A percentile compares a stretch with the other conserved stretches of the same genome.
Conservation (phyloP, 2,113 vertebrate species). For the Panthera tigris region DNA sequence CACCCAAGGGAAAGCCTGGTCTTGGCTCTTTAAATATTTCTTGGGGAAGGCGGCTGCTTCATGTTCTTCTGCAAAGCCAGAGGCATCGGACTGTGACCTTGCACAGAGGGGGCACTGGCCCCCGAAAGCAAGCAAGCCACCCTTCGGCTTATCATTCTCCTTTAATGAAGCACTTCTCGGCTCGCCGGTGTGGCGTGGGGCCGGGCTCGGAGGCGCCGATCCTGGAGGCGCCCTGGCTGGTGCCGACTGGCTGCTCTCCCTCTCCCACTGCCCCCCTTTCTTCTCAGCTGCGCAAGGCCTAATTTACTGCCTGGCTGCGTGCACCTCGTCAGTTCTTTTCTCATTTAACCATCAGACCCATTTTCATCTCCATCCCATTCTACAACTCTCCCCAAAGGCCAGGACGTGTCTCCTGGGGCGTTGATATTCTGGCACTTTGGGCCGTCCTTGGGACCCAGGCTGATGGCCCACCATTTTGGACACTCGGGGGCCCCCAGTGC, state of each 20-base stretch:
- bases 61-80: not conserved
- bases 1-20: not conserved
- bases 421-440: not conserved
- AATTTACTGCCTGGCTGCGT: not conserved
- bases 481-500: not conserved
- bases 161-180: not conserved
- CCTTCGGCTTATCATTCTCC: not conserved
- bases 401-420: not conserved
- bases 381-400: not conserved
- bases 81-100: not conserved
- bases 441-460: not conserved
- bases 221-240: accelerated
- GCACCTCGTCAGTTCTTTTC: not conserved
- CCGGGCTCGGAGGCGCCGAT: accelerated
- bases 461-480: not conserved
- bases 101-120: not conserved
- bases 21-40: not conserved
- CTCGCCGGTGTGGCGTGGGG: accelerated
- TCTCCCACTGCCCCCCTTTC: not conserved
- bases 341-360: not conserved
- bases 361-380: not conserved
- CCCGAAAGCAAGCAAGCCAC: not conserved
- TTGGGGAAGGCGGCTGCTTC: not conserved
- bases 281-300: not conserved
- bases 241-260: accelerated